Evolutionary conservation across 2,888 invertebrate species (phyloP), one percentile per base, ranked within the genome.

Genomic region (Tridacna gigas): DNA sequence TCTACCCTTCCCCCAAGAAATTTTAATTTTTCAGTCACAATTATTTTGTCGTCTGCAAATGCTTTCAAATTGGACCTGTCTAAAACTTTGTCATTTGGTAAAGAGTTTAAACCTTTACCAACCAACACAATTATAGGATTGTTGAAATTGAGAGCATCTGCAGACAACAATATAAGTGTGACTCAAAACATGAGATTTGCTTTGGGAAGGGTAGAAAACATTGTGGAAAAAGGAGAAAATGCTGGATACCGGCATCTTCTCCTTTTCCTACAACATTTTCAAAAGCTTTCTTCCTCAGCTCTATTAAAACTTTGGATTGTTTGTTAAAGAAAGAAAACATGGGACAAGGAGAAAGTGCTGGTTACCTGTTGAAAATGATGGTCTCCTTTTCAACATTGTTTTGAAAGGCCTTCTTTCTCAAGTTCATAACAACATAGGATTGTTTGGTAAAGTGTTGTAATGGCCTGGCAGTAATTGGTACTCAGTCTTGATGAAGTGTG

Each of bases 401-500:
- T 56, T 56, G 4, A 56, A 9, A n/a, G n/a, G 56, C 56, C n/a
- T 56, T 56, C 37, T 37, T 37, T 37, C 37, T 37, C 37, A 37
- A 37, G 37, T 37, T 37, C 37, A 37, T 37, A 37, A 37, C 37
- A 37, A 37, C 37, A 37, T 37, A 7, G 37, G 37, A 37, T 37
- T 7, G 37, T 37, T 37, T 37, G 37, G 37, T 2, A 37, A 37
- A 37, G 37, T 2, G 37, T 37, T 37, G n/a, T n/a, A 56, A 56
- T 56, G 9, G 11, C 56, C 11, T 56, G 18, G 56, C 20, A 37
- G 56, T 71, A 71, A 71, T 71, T 71, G 71, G 26, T 48, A 22
- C 51, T 47, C 26, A 67, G 25, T 51, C 71, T 51, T 51, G 71
- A 71, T 26, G 25, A 51, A 71, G 71, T 51, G 51, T 3, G 51